Evolutionary conservation across 2,888 invertebrate species (phyloP), one percentile per base, ranked within the genome.

Genomic region (Dryobotodes eremita): DNA sequence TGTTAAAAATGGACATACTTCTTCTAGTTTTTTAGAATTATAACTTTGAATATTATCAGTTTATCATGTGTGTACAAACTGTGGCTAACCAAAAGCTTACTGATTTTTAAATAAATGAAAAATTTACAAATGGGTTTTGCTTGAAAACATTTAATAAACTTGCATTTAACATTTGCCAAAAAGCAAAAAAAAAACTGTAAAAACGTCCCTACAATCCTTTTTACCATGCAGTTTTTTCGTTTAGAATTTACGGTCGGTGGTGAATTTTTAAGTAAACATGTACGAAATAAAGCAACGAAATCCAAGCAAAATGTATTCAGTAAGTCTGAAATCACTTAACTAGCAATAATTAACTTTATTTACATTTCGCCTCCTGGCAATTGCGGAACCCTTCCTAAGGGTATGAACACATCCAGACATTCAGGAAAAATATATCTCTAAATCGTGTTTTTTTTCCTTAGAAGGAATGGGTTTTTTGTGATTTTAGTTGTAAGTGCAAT

Each of bases 281-380:
- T 85, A 79, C 73, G 70, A 73, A 80, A 83, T 85, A 80, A 86
- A 84, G 53, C 76, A 78, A 81, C 84, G 74, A 82, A 83, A 77
- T 82, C 75, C 50, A 74, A 84, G 80, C 83, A 81, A 90, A 92
- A 93, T 92, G 90, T 92, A 93, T 92, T 90, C 89, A 89, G 89
- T 93, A 90, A 89, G 93, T 91, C 91, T 92, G 92, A 93, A 95
- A 94, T 95, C 95, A 95, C 95, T 95, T 95, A 94, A 94, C 93
- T 92, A 92, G 93, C 93, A 94, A 95, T 95, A 95, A 95, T 95
- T 95, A 94, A 95, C 94, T 94, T 94, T 94, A 95, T 95, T 95
- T 95, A 95, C 93, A 95, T 93, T 95, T 92, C 83, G 89, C 92
- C 90, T 92, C 83, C 88, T 87, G 90, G 90, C 92, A 88, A 82